A percentile compares a stretch with the other conserved stretches of the same genome.
These are phyloP conservation scores for Limnephilus lunatus DNA, from an alignment of 2,888 invertebrate species.

Conservation along the genomic window DNA sequence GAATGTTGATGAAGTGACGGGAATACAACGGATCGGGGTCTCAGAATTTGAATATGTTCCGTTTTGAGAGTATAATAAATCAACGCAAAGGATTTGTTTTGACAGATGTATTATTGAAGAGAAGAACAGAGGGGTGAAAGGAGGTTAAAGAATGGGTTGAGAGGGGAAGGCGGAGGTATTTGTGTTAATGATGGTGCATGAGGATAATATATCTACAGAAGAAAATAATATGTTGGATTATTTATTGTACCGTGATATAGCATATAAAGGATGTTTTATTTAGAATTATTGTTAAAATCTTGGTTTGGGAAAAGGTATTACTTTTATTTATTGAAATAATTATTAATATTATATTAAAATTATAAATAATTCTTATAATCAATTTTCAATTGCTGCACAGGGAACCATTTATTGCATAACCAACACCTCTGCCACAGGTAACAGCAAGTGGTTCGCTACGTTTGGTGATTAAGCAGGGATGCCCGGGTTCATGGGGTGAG, in stretches of 20 bases:
- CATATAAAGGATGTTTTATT: not conserved
- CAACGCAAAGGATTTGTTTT: not conserved
- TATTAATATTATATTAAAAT: no score
- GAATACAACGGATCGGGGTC: not conserved
- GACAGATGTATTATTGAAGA: not conserved
- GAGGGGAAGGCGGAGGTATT: not conserved
- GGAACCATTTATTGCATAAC: no score
- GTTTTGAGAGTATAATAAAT: not conserved
- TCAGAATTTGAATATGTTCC: not conserved
- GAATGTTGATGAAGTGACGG: not conserved
- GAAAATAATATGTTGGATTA: not conserved
- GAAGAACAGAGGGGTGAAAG: not conserved
- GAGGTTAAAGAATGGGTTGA: not conserved
- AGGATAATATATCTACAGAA: not conserved
- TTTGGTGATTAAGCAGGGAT: no score
- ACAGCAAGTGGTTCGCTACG: no score
- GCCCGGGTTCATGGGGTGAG: no score
- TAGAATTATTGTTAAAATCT: no score
- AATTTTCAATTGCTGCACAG: no score
- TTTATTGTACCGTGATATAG: not conserved
- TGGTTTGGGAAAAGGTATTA: no score
- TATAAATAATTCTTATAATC: no score
- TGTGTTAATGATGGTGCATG: not conserved
- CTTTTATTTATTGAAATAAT: no score
- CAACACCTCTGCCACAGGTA: no score